phyloP scores from a whole-genome alignment of 1,140 invertebrate species.

The Drosophila rufa region DNA sequence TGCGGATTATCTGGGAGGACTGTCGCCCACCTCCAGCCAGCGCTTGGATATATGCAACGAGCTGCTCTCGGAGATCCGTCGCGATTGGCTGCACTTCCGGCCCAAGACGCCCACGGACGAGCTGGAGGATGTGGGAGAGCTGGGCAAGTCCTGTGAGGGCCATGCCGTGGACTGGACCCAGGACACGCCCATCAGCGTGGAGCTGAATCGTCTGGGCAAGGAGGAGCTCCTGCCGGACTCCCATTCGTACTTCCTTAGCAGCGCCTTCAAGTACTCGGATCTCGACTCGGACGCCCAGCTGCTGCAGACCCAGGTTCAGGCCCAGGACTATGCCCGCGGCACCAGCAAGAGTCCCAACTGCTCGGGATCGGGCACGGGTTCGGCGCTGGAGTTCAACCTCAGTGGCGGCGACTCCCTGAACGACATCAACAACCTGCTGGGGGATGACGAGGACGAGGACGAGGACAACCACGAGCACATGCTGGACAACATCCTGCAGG shows the following conservation, averaged over 20 bases:
- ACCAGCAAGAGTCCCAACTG: constrained; percentile 73
- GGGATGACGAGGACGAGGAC: constrained; percentile 73
- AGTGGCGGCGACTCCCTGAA: constrained; percentile 80
- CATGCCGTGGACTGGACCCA: constrained; percentile 85
- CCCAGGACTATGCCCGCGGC: constrained; percentile 66
- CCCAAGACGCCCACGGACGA: constrained; percentile 88
- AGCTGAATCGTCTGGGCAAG: constrained; percentile 85
- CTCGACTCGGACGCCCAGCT: constrained; percentile 78
- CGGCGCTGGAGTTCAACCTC: constrained; percentile 78
- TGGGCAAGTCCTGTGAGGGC: constrained; percentile 59
- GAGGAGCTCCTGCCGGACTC: constrained; percentile 11
- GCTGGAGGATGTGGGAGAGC: constrained; percentile 35
- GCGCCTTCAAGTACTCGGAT: constrained; percentile 77
- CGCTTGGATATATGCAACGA: constrained; percentile 84
- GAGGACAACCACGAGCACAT: constrained; percentile 72
- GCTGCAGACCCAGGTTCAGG: constrained; percentile 63
- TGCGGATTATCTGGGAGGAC: constrained; percentile 68
- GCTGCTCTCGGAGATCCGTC: constrained; percentile 77
- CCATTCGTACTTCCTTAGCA: constrained; percentile 65
- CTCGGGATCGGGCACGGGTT: constrained; percentile 54
- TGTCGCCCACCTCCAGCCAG: constrained; percentile 81
- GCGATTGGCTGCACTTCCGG: constrained; percentile 90
- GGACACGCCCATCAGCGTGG: constrained; percentile 87
- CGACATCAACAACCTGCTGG: constrained; percentile 81
- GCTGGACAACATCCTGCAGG: constrained; percentile 83